phyloP scores from a whole-genome alignment of 2,888 invertebrate species.

The Drosophila eohydei region DNA sequence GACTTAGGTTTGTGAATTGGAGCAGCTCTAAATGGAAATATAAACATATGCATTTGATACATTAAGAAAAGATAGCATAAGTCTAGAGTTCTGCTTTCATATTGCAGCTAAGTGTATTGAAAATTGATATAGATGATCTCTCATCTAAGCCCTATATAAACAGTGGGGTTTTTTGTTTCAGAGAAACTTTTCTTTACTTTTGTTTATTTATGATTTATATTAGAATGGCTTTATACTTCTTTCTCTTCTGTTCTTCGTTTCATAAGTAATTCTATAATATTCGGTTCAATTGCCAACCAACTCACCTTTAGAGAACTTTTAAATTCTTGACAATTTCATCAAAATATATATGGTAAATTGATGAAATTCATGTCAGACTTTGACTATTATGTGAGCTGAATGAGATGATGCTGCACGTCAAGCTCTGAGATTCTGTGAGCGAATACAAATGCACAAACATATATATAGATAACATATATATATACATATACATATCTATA shows the following conservation, averaged over 20 bases:
- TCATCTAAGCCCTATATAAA: too few species aligned
- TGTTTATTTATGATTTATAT: too few species aligned
- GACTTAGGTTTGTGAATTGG: neutral
- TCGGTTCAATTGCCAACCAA: neutral
- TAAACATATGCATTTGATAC: too few species aligned
- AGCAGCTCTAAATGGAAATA: neutral
- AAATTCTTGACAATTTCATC: neutral
- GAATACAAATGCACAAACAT: neutral
- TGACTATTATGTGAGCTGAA: neutral
- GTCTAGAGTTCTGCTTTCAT: neutral
- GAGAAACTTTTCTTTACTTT: too few species aligned
- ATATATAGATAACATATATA: neutral
- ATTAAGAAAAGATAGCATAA: neutral
- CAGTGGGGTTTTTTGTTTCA: too few species aligned
- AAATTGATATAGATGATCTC: too few species aligned
- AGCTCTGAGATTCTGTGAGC: neutral
- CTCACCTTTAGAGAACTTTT: neutral
- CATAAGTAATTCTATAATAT: neutral
- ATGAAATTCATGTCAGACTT: neutral
- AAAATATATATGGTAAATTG: neutral
- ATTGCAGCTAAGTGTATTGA: too few species aligned
- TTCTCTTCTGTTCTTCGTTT: too few species aligned
- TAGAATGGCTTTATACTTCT: too few species aligned
- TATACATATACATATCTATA: neutral
- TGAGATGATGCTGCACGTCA: conserved; percentile 14